These are phyloP conservation scores for Cepphus grylle DNA, from an alignment of 2,113 vertebrate species.

Conservation along the genomic window DNA sequence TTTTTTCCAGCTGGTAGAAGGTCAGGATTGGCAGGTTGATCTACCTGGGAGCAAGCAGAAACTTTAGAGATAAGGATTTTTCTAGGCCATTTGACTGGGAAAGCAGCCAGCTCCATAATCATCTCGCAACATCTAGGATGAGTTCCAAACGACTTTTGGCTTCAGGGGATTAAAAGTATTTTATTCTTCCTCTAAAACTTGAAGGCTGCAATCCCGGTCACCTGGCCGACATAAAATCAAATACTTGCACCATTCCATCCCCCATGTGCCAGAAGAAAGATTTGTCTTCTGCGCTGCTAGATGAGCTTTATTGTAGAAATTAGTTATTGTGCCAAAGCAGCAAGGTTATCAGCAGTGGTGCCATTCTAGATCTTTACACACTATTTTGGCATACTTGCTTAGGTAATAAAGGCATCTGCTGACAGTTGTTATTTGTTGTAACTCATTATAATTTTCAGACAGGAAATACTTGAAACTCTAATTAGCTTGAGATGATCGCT, in stretches of 20 bases:
- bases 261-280: background rate
- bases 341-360: slow-evolving; percentile 6
- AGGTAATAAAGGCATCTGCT: slow-evolving; percentile 46
- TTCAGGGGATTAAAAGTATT: slow-evolving; percentile 40
- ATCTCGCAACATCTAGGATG: slow-evolving; percentile 35
- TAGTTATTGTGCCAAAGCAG: background rate
- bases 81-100: slow-evolving; percentile 59
- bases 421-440: slow-evolving; percentile 26
- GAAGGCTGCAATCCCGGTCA: background rate
- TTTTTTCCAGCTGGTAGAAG: slow-evolving; percentile 29
- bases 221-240: slow-evolving; percentile 24
- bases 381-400: background rate
- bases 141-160: slow-evolving; percentile 14
- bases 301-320: background rate
- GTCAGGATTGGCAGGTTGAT: slow-evolving; percentile 59
- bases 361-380: background rate
- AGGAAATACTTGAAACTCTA: slow-evolving; percentile 35
- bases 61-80: slow-evolving; percentile 55
- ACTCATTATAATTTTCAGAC: background rate
- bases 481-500: background rate
- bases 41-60: slow-evolving; percentile 34
- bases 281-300: background rate
- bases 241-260: background rate
- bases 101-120: slow-evolving; percentile 41
- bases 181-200: slow-evolving; percentile 23